Conservation (phyloP, 1,140 invertebrate genomes). For the Gyrodactylus bullatarudis region DNA sequence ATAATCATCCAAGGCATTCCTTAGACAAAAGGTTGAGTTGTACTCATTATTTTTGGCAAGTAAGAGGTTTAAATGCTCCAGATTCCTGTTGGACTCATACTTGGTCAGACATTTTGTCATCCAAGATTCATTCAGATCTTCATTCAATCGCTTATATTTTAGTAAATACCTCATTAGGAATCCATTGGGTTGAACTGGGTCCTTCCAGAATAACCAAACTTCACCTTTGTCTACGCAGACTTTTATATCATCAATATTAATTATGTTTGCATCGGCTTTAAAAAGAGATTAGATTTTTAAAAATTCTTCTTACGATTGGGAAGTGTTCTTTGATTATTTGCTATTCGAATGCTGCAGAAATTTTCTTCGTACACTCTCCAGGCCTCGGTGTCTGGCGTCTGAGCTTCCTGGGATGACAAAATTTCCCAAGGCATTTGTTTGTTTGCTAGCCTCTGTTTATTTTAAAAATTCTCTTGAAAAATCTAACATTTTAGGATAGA, state of each 20-base stretch:
- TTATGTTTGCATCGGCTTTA: neutral
- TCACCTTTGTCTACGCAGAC: neutral
- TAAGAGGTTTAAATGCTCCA: neutral
- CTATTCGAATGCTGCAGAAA: neutral
- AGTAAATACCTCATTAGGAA: neutral
- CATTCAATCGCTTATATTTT: neutral
- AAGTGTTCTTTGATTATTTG: neutral
- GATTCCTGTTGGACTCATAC: neutral
- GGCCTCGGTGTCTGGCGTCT: neutral
- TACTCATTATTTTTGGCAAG: neutral
- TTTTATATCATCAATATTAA: neutral
- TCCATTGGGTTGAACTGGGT: neutral
- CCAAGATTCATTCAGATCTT: neutral
- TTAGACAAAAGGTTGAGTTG: neutral
- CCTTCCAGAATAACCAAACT: neutral
- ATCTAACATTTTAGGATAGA: too few relatives aligned
- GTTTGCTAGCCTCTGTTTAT: too few relatives aligned
- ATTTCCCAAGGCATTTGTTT: too few relatives aligned
- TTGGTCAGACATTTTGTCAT: neutral
- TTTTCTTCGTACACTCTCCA: neutral
- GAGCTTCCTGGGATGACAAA: too few relatives aligned
- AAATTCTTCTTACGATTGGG: neutral
- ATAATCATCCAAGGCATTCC: neutral
- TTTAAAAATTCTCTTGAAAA: too few relatives aligned
- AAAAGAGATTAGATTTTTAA: too few relatives aligned